These are phyloP conservation scores for Perca fluviatilis DNA, from an alignment of 2,113 vertebrate species.

Conservation along the genomic window DNA sequence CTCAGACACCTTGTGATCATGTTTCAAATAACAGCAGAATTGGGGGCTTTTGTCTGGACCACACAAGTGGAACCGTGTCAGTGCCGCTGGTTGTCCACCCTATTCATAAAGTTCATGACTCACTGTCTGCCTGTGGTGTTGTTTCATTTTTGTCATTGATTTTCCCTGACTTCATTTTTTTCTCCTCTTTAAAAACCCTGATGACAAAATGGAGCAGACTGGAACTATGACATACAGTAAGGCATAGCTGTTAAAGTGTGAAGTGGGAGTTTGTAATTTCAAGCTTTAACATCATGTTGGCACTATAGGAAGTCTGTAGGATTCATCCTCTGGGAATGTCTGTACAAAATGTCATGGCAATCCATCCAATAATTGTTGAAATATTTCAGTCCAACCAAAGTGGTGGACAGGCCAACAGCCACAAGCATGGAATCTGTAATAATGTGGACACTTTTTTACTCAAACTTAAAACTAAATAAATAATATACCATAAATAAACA, in stretches of 20 bases:
- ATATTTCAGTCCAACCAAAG: neutral
- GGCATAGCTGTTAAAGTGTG: neutral
- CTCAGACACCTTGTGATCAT: conserved; percentile 22
- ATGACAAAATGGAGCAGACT: conserved; percentile 17
- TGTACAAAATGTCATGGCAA: neutral
- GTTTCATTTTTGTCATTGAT: conserved; percentile 17
- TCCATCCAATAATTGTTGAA: neutral
- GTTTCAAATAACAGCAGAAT: conserved; percentile 18
- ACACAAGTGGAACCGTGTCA: conserved; percentile 17
- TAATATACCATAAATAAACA: neutral
- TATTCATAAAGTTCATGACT: conserved; percentile 43
- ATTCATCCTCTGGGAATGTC: neutral
- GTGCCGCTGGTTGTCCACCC: conserved; percentile 19
- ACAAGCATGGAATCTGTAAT: neutral
- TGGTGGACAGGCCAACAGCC: neutral
- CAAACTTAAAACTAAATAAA: too few relatives aligned
- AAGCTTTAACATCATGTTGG: neutral
- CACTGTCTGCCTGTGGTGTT: conserved; percentile 38
- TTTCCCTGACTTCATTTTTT: conserved; percentile 14
- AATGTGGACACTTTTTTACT: neutral
- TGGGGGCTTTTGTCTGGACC: conserved; percentile 30
- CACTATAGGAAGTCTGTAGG: neutral
- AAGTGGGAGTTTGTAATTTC: neutral
- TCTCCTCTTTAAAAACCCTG: neutral
- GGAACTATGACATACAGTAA: neutral